phyloP scores from a whole-genome alignment of 1,140 invertebrate genomes.

The Drosophila teissieri region DNA sequence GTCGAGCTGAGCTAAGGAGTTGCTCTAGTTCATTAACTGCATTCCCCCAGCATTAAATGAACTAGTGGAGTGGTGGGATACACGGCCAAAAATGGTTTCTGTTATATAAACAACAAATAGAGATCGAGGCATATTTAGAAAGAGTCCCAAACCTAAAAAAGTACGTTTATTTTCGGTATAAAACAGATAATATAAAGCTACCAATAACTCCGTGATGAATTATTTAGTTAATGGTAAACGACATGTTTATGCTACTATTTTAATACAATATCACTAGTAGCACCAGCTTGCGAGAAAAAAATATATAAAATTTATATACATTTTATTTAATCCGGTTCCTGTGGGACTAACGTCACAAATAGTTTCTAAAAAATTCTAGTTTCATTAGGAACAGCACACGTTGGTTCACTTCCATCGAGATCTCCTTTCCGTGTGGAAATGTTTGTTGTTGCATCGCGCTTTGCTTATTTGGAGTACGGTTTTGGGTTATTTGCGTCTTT shows the following conservation, averaged over 20 bases:
- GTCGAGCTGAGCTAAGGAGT: conserved; percentile 15
- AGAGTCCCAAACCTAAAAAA: too few species aligned
- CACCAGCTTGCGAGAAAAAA: neutral
- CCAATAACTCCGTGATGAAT: too few species aligned
- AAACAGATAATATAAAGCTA: too few species aligned
- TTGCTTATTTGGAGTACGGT: conserved; percentile 73
- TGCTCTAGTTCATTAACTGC: conserved; percentile 68
- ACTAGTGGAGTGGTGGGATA: neutral
- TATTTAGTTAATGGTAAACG: too few species aligned
- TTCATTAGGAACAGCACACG: neutral
- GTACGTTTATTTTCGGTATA: too few species aligned
- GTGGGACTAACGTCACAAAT: neutral
- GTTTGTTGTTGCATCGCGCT: conserved; percentile 52
- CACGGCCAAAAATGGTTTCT: neutral
- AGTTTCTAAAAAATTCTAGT: neutral
- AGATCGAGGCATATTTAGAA: neutral
- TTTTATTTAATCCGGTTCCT: neutral
- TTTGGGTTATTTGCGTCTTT: conserved; percentile 39
- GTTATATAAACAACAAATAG: neutral
- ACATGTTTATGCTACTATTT: too few species aligned
- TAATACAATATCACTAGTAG: too few species aligned
- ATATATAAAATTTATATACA: neutral
- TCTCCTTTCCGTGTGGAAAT: conserved; percentile 8
- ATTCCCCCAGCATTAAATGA: neutral
- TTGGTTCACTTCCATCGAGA: neutral